phyloP scores from a whole-genome alignment of 2,888 invertebrate genomes.

The Baccha elongata region DNA sequence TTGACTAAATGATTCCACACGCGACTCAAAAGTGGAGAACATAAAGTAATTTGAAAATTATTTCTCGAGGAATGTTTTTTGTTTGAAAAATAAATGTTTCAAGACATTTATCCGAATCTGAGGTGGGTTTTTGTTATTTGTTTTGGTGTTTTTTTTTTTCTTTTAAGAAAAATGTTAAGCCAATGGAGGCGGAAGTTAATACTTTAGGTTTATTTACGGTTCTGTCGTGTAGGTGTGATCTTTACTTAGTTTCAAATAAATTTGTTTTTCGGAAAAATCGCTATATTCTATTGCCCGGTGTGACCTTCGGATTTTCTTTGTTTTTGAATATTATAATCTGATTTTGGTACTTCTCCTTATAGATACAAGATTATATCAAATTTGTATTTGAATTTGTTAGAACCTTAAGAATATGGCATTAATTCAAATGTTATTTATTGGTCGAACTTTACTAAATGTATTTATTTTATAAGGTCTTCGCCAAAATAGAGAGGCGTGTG shows the following conservation, averaged over 20 bases:
- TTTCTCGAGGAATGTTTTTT: slow-evolving; percentile 32
- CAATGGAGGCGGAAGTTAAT: slow-evolving; percentile 65
- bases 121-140: slow-evolving; percentile 42
- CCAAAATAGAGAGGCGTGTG: too few species aligned
- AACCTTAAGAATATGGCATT: not conserved
- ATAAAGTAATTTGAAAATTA: slow-evolving; percentile 56
- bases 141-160: slow-evolving; percentile 3
- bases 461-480: too few species aligned
- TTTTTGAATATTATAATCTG: not conserved
- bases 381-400: too few species aligned
- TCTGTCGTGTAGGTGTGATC: slow-evolving; percentile 64
- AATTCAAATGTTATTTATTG: too few species aligned
- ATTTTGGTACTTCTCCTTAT: too few species aligned
- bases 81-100: slow-evolving; percentile 43
- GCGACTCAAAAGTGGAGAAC: slow-evolving; percentile 68
- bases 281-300: not conserved
- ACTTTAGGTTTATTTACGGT: slow-evolving; percentile 68
- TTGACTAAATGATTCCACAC: slow-evolving; percentile 69
- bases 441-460: too few species aligned
- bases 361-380: too few species aligned
- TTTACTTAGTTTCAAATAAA: slow-evolving; percentile 31
- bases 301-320: slow-evolving; percentile 23
- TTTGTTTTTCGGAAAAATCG: slow-evolving; percentile 29
- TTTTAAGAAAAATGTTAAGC: slow-evolving; percentile 36
- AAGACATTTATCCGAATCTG: slow-evolving; percentile 33